Percentiles rank a stretch among this genome's conserved stretches.
Evolutionary conservation across 1,140 invertebrate genomes (phyloP).

Genomic region (Drosophila kikkawai): DNA sequence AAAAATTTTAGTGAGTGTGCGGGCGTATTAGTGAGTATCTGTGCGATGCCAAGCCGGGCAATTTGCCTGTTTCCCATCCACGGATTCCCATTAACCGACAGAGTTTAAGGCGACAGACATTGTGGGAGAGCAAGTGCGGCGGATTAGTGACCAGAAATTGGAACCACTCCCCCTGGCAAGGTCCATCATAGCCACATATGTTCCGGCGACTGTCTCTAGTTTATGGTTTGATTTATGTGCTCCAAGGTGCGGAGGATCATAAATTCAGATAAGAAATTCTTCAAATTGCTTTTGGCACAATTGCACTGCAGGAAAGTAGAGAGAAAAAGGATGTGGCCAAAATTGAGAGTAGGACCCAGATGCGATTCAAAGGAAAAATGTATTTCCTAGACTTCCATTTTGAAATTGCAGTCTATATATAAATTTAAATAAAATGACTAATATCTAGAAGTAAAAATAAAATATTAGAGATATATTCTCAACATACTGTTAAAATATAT

Average conservation of each 20-base stretch:
- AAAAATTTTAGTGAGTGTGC: slow-evolving; percentile 73
- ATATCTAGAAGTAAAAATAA: neutral
- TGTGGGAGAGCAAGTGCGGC: neutral
- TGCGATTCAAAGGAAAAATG: neutral
- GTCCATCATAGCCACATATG: slow-evolving; percentile 43
- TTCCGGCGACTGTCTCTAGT: slow-evolving; percentile 28
- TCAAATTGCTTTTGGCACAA: slow-evolving; percentile 41
- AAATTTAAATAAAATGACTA: neutral
- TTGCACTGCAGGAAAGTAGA: slow-evolving; percentile 12
- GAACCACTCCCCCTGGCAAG: slow-evolving; percentile 10
- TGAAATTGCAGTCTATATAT: neutral
- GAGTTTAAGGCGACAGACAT: slow-evolving; percentile 1
- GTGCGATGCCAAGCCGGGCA: slow-evolving; percentile 47
- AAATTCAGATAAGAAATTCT: slow-evolving; percentile 45
- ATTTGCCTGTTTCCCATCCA: slow-evolving; percentile 46
- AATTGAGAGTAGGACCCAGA: neutral
- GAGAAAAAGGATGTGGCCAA: slow-evolving; percentile 8
- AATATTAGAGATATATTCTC: neutral
- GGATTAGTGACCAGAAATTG: slow-evolving; percentile 37
- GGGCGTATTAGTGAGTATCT: slow-evolving; percentile 37
- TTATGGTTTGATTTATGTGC: slow-evolving; percentile 46
- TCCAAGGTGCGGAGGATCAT: slow-evolving; percentile 42
- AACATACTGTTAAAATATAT: neutral
- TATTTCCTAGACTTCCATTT: neutral
- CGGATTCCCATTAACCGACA: slow-evolving; percentile 10